Percentiles rank a stretch among this genome's conserved stretches.
phyloP scores from a whole-genome alignment of 1,140 invertebrate species.

The Drosophila persimilis region DNA sequence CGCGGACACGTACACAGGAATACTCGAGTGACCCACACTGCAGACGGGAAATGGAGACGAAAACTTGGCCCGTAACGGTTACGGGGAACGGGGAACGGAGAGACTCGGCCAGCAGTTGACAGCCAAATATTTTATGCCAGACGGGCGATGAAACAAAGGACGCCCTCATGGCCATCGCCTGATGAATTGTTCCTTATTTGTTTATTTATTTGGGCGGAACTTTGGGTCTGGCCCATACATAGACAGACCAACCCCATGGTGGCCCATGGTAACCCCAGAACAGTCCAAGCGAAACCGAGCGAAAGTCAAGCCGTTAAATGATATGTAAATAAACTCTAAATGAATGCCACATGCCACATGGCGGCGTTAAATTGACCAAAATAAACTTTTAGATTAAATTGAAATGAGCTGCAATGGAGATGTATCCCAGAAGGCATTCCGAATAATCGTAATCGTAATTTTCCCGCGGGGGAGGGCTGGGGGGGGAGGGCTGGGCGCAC shows the following conservation, averaged over 20 bases:
- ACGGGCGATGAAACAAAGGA: constrained; percentile 63
- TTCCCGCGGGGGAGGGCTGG: no score
- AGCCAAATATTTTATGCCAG: constrained; percentile 75
- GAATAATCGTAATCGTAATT: constrained; percentile 2
- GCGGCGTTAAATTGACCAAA: constrained; percentile 70
- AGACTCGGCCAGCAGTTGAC: constrained; percentile 61
- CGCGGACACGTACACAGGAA: not conserved
- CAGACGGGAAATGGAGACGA: constrained; percentile 20
- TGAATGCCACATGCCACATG: constrained; percentile 64
- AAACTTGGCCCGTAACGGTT: constrained; percentile 35
- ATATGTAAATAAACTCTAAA: constrained; percentile 76
- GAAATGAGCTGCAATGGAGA: constrained; percentile 28
- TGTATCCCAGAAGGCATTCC: not conserved
- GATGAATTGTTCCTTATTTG: constrained; percentile 70
- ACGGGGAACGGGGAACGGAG: constrained; percentile 35
- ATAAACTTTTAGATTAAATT: constrained; percentile 69
- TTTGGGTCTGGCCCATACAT: no score
- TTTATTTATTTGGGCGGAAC: constrained; percentile 58
- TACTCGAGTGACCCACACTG: constrained; percentile 12
- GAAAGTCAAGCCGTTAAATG: constrained; percentile 61
- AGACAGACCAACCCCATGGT: no score
- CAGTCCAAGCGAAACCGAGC: constrained; percentile 1
- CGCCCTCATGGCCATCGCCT: constrained; percentile 46
- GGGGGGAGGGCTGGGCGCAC: constrained; percentile 58
- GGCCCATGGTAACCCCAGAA: not conserved